Evolutionary conservation across 2,888 invertebrate species (phyloP), one percentile per base, ranked within the genome.

Genomic region (Tetheella fluctuosa): DNA sequence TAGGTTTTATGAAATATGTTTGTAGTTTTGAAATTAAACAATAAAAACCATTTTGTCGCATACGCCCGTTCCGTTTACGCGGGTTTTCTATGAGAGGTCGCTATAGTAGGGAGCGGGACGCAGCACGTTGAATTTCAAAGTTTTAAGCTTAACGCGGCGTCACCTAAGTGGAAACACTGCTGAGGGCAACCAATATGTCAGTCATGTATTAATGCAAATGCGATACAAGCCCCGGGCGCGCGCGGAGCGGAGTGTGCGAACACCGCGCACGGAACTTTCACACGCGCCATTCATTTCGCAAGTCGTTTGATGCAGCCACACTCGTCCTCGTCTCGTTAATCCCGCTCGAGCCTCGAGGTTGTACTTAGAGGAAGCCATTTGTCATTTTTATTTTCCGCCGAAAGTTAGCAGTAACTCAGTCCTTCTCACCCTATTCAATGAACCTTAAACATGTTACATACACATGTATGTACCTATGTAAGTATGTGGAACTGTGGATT

Each of bases 221-320:
- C n/a, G n/a, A 25, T 6, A 25, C 25, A 25, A 25, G 25, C 25
- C n/a, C n/a, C n/a, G n/a, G 10, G 48, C 17, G 48, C 1, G 4
- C 10, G 15, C 2, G 20, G 48, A 37, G 37, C 34, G 57, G n/a
- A 53, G 61, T 59, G 59, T 62, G 69, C 62, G 66, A 63, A 52
- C 57, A 34, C 42, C 28, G 54, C 58, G 57, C 56, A 58, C 57
- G 39, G 59, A 57, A 62, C 63, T 63, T 67, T 65, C 69, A 61
- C 67, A 64, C 67, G 64, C 56, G 67, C 65, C 65, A 60, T 64
- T 60, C 39, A 57, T 60, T 58, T 23, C 28, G 53, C 42, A 37
- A 52, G 59, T 62, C 61, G 58, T 30, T 37, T 37, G 13, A 17
- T 48, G 58, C 39, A 12, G n/a, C 34, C 56, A 52, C 59, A 23